Evolutionary conservation across 2,888 invertebrate species (phyloP).

Genomic region (Ectemnius continuus): DNA sequence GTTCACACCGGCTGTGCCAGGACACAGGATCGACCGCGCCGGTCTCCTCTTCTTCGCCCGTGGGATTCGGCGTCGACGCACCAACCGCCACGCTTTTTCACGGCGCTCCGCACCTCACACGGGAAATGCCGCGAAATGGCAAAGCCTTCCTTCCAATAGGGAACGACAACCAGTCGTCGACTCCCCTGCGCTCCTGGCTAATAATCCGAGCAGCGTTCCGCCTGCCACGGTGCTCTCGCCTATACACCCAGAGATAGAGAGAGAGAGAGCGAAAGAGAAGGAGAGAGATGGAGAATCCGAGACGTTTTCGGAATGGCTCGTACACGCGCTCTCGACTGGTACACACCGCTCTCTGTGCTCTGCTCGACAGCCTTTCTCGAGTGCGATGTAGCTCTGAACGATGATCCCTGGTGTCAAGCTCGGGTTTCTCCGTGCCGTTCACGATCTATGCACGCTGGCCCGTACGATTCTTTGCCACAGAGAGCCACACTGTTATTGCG

Average conservation of each 20-base stretch:
- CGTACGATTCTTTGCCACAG: conserved; percentile 6
- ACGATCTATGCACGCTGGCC: conserved; percentile 27
- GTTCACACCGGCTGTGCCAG: conserved; percentile 2
- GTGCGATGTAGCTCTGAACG: conserved; percentile 31
- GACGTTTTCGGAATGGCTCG: conserved; percentile 72
- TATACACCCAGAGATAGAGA: too few species aligned
- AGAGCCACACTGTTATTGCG: conserved; percentile 12
- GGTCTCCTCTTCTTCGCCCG: not conserved
- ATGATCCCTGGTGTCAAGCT: conserved; percentile 45
- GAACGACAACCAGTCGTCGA: conserved; percentile 45
- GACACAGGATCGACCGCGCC: not conserved
- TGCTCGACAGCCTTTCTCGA: conserved; percentile 50
- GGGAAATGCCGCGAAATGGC: conserved; percentile 40
- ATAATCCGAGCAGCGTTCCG: not conserved
- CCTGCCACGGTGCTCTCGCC: too few species aligned
- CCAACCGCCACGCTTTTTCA: conserved; percentile 34
- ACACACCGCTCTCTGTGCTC: conserved; percentile 41
- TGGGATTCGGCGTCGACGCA: conserved; percentile 14
- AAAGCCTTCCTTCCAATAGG: conserved; percentile 53
- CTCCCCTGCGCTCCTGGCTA: not conserved
- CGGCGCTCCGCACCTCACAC: conserved; percentile 40
- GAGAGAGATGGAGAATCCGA: conserved; percentile 39
- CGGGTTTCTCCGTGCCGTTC: conserved; percentile 43
- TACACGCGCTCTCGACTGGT: conserved; percentile 45
- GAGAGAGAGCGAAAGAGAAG: not conserved